phyloP scores from a whole-genome alignment of 2,797 vertebrate species.

The Takifugu rubripes region DNA sequence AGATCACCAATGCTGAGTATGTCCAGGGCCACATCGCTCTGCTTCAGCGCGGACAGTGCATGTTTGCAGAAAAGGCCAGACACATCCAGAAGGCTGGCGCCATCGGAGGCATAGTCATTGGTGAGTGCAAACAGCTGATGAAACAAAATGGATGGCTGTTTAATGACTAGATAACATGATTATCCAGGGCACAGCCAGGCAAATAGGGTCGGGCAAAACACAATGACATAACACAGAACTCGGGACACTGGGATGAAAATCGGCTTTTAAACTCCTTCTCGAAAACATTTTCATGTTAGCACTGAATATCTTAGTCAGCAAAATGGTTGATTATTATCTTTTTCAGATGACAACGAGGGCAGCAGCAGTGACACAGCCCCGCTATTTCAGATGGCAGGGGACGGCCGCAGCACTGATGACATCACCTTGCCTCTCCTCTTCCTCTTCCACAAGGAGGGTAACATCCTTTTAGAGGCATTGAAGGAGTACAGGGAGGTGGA shows the following conservation, averaged over 20 bases:
- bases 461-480: constrained; percentile 90
- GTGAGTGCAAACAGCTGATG: constrained; percentile 70
- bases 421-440: constrained; percentile 93
- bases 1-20: constrained; percentile 86
- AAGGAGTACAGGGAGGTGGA: constrained; percentile 91
- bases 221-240: constrained; percentile 6
- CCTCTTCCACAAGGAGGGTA: constrained; percentile 97
- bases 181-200: constrained; percentile 29
- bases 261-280: neutral
- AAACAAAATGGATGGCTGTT: constrained; percentile 22
- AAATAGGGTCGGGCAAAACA: constrained; percentile 3
- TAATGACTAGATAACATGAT: constrained; percentile 40
- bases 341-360: constrained; percentile 93
- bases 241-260: neutral
- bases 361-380: constrained; percentile 98
- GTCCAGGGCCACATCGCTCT: constrained; percentile 91
- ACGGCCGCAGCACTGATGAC: constrained; percentile 93
- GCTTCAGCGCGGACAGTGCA: constrained; percentile 95
- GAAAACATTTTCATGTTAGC: too few relatives aligned
- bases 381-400: constrained; percentile 98
- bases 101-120: constrained; percentile 95
- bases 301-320: neutral
- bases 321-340: neutral
- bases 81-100: constrained; percentile 95
- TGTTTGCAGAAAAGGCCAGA: constrained; percentile 98